Conservation (phyloP, 2,113 vertebrate species). For the Ahaetulla prasina region DNA sequence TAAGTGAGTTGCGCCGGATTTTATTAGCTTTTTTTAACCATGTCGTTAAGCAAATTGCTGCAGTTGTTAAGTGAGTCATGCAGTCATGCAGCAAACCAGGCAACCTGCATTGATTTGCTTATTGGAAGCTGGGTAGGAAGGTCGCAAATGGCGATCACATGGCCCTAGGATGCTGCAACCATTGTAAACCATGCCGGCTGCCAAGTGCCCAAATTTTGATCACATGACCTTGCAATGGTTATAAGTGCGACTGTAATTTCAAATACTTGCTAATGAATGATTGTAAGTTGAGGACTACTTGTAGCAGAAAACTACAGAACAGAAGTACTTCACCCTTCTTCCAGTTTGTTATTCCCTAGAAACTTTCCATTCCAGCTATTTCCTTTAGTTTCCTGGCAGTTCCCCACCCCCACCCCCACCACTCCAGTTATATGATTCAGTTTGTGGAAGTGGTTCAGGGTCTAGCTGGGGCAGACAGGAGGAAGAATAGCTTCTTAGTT, state of each 20-base stretch:
- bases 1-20: background rate
- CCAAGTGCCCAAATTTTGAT: background rate
- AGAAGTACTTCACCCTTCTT: background rate
- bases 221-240: background rate
- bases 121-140: background rate
- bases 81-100: background rate
- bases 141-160: background rate
- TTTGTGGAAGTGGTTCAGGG: background rate
- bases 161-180: background rate
- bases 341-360: background rate
- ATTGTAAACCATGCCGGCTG: background rate
- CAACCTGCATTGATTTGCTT: background rate
- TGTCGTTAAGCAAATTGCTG: too few relatives aligned
- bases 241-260: background rate
- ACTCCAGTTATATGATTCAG: background rate
- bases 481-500: background rate
- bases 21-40: background rate
- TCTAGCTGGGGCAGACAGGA: background rate
- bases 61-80: background rate
- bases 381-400: background rate
- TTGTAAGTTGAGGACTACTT: background rate
- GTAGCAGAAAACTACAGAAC: background rate
- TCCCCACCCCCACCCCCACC: too few relatives aligned
- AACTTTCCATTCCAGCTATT: background rate
- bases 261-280: background rate